phyloP scores from a whole-genome alignment of 2,797 vertebrate species.

The Gambelia wislizenii region DNA sequence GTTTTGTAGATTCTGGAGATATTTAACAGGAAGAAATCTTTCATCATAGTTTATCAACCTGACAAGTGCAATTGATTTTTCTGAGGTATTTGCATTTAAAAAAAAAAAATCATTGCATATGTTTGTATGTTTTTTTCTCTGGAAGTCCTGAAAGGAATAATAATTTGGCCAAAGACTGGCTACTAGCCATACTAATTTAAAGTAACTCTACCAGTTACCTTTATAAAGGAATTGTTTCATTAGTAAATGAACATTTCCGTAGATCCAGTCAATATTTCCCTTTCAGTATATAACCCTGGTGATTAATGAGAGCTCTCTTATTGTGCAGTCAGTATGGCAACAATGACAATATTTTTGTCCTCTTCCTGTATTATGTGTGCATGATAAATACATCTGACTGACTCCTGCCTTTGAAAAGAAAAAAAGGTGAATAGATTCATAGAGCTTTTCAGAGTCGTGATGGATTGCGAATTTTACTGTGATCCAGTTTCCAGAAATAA shows the following conservation, averaged over 20 bases:
- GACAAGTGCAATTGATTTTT: conserved; percentile 64
- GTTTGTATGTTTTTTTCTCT: conserved; percentile 59
- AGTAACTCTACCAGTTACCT: conserved; percentile 66
- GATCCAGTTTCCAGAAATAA: conserved; percentile 37
- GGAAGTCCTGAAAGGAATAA: conserved; percentile 56
- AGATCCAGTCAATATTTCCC: conserved; percentile 70
- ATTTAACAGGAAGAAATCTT: conserved; percentile 54
- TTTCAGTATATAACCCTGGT: conserved; percentile 61
- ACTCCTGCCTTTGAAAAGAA: conserved; percentile 42
- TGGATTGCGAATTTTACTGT: conserved; percentile 33
- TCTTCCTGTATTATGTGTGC: conserved; percentile 66
- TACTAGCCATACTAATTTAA: conserved; percentile 69
- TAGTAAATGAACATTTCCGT: conserved; percentile 61
- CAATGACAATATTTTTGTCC: conserved; percentile 67
- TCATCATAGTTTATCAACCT: conserved; percentile 63
- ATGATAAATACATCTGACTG: conserved; percentile 71
- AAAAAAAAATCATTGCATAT: conserved; percentile 51
- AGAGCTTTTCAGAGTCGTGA: conserved; percentile 55
- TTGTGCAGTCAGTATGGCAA: conserved; percentile 60
- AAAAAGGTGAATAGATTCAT: conserved; percentile 17
- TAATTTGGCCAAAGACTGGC: conserved; percentile 64
- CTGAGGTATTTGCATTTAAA: conserved; percentile 57
- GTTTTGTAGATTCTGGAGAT: conserved; percentile 57
- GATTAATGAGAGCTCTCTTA: conserved; percentile 68
- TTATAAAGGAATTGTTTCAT: conserved; percentile 67